Percentiles rank a stretch among this genome's conserved stretches.
These are phyloP conservation scores for Muntiacus reevesi DNA, from an alignment of 2,113 vertebrate species.

Conservation along the genomic window DNA sequence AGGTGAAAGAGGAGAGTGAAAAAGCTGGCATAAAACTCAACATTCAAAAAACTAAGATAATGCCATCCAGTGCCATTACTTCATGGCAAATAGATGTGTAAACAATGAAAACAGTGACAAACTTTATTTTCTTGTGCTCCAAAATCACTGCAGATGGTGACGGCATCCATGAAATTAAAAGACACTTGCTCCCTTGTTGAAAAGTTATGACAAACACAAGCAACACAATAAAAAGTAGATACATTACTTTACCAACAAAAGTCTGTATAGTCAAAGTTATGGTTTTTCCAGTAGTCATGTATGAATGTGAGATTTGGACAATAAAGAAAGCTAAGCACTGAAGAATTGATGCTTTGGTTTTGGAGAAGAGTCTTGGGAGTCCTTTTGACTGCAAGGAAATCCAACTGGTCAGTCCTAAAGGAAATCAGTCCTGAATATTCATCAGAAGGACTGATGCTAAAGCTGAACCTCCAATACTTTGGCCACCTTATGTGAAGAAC, in stretches of 20 bases:
- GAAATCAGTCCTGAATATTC: neutral
- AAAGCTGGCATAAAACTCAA: neutral
- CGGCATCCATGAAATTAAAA: neutral
- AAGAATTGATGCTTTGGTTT: neutral
- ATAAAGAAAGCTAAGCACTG: neutral
- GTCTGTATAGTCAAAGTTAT: neutral
- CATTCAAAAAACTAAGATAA: neutral
- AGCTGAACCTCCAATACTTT: neutral
- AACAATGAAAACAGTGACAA: neutral
- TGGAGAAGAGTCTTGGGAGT: neutral
- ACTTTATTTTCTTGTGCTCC: neutral
- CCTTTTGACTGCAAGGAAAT: neutral
- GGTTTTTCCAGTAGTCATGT: neutral
- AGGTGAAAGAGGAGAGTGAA: neutral
- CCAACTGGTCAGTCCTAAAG: neutral
- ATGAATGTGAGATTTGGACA: neutral
- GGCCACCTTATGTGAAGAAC: neutral
- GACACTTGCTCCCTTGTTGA: neutral
- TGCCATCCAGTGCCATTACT: neutral
- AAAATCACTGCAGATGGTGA: neutral
- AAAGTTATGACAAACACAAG: neutral
- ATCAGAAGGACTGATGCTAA: neutral
- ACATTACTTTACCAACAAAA: neutral
- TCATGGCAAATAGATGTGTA: neutral
- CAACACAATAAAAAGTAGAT: neutral